phyloP scores from a whole-genome alignment of 92 coral and sea anemone genomes.

The Heliopora coerulea region DNA sequence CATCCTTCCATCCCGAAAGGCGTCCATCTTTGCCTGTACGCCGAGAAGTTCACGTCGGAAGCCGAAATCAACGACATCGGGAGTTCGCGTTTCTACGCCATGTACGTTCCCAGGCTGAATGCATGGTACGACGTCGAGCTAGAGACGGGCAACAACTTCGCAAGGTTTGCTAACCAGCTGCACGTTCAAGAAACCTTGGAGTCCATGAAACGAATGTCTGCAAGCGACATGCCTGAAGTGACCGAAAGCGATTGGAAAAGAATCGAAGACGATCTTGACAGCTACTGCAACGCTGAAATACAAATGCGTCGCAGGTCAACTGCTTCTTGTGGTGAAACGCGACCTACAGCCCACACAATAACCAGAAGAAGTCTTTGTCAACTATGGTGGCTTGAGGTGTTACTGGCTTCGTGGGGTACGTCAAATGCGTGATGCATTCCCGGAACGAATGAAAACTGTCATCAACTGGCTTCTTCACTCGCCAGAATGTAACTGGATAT shows the following conservation, averaged over 20 bases:
- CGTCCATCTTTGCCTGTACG: too few relatives aligned
- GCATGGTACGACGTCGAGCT: not conserved
- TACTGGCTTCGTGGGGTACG: too few relatives aligned
- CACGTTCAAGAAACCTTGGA: not conserved
- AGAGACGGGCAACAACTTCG: not conserved
- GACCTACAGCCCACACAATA: too few relatives aligned
- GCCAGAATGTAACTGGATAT: too few relatives aligned
- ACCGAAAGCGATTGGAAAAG: not conserved
- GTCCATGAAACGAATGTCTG: not conserved
- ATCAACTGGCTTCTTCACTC: too few relatives aligned
- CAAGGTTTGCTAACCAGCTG: not conserved
- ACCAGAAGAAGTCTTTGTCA: too few relatives aligned
- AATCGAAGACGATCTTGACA: not conserved
- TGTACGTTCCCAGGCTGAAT: not conserved
- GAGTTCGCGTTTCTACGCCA: conserved; percentile 3
- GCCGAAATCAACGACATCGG: not conserved
- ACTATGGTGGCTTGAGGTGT: too few relatives aligned
- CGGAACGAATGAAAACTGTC: too few relatives aligned
- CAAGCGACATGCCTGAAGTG: not conserved
- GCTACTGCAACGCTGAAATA: not conserved
- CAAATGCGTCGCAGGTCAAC: not conserved
- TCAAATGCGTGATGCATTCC: too few relatives aligned
- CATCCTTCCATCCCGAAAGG: too few relatives aligned
- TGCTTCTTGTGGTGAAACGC: too few relatives aligned
- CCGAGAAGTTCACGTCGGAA: not conserved